Conservation (phyloP, 2,888 invertebrate species). For the Luffia ferchaultella region DNA sequence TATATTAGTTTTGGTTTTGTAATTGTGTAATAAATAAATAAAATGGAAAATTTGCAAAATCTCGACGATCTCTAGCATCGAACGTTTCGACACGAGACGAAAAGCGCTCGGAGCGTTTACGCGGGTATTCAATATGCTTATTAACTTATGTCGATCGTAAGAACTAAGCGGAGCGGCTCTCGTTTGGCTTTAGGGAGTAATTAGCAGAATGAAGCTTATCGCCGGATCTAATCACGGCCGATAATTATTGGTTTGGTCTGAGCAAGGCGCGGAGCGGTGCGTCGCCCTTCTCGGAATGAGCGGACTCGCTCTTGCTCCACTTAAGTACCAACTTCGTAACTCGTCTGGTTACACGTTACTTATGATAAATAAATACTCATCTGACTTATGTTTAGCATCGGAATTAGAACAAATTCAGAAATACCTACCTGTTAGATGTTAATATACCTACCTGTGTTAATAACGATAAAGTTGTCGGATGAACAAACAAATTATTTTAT, state of each 20-base stretch:
- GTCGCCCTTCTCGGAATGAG: neutral
- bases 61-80: neutral
- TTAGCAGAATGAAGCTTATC: slow-evolving; percentile 60
- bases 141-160: slow-evolving; percentile 61
- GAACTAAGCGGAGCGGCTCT: slow-evolving; percentile 37
- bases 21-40: too few species aligned
- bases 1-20: too few species aligned
- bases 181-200: slow-evolving; percentile 65
- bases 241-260: slow-evolving; percentile 52
- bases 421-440: too few species aligned
- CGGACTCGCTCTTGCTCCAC: neutral
- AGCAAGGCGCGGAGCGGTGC: slow-evolving; percentile 16
- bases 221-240: slow-evolving; percentile 51
- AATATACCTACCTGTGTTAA: too few species aligned
- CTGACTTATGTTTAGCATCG: too few species aligned
- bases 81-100: too few species aligned
- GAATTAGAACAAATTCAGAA: too few species aligned
- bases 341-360: neutral
- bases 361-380: neutral
- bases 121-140: slow-evolving; percentile 55
- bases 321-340: neutral
- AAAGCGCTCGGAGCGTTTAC: neutral
- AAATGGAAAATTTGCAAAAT: too few species aligned
- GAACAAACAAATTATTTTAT: too few species aligned
- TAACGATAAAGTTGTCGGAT: too few species aligned